Evolutionary conservation across 2,888 invertebrate species (phyloP).

Genomic region (Heliconius hortense): DNA sequence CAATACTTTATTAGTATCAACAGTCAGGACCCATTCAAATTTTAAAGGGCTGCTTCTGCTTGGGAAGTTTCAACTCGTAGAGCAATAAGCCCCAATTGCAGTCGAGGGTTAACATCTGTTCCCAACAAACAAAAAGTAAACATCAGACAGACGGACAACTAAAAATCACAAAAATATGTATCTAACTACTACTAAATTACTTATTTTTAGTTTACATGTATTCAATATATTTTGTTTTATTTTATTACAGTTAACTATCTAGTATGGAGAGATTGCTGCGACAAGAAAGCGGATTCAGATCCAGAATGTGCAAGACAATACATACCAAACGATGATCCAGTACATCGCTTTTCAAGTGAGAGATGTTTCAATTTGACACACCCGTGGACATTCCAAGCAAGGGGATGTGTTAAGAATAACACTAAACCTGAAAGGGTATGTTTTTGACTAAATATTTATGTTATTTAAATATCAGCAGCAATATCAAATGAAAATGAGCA

Average conservation of each 20-base stretch:
- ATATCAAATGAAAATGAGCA: too few species aligned
- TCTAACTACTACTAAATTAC: too few species aligned
- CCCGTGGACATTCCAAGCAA: slow-evolving; percentile 51
- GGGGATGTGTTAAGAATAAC: slow-evolving; percentile 48
- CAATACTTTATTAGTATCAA: neutral
- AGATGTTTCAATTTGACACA: slow-evolving; percentile 54
- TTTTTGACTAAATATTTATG: neutral
- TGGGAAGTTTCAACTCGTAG: too few species aligned
- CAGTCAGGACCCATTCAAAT: too few species aligned
- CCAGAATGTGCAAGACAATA: slow-evolving; percentile 47
- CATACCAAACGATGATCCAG: slow-evolving; percentile 52
- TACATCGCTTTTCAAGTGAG: slow-evolving; percentile 51
- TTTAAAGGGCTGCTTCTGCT: too few species aligned
- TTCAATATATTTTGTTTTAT: neutral
- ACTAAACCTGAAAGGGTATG: slow-evolving; percentile 48
- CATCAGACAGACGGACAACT: too few species aligned
- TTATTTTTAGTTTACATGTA: neutral
- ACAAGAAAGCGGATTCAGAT: slow-evolving; percentile 46
- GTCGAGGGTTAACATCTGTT: too few species aligned
- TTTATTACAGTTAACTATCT: slow-evolving; percentile 51
- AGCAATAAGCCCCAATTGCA: too few species aligned
- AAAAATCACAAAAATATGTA: too few species aligned
- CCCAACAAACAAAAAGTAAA: too few species aligned
- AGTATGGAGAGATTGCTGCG: slow-evolving; percentile 51
- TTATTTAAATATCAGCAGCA: too few species aligned